These are phyloP conservation scores for Lamprologus tigripictilis DNA, from an alignment of 2,113 vertebrate species.

Conservation along the genomic window DNA sequence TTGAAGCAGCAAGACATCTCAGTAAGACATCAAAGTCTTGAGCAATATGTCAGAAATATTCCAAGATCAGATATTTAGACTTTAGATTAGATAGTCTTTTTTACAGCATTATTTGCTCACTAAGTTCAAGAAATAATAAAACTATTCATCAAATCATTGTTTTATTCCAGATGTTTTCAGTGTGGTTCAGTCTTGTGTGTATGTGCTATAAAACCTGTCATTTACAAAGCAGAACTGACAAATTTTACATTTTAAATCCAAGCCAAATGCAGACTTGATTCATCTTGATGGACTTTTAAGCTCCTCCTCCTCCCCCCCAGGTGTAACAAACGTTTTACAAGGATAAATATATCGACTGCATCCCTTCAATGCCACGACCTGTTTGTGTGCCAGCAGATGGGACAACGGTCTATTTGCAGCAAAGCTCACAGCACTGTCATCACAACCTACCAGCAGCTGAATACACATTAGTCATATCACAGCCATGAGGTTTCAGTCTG, in stretches of 20 bases:
- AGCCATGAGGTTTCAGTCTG: conserved; percentile 12
- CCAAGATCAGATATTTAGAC: background rate
- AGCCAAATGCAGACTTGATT: background rate
- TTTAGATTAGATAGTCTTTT: background rate
- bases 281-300: background rate
- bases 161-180: background rate
- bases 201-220: background rate
- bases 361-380: background rate
- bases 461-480: conserved; percentile 10
- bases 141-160: background rate
- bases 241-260: background rate
- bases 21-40: background rate
- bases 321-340: background rate
- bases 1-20: background rate
- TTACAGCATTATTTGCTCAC: background rate
- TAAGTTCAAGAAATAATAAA: background rate
- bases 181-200: background rate
- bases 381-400: background rate
- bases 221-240: background rate
- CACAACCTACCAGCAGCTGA: conserved; percentile 12
- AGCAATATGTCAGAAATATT: background rate
- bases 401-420: conserved; percentile 7
- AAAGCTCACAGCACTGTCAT: background rate
- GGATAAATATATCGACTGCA: background rate
- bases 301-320: background rate